Base-by-base conservation (phyloP, 2,113 vertebrate genomes). In the Callospermophilus lateralis region DNA sequence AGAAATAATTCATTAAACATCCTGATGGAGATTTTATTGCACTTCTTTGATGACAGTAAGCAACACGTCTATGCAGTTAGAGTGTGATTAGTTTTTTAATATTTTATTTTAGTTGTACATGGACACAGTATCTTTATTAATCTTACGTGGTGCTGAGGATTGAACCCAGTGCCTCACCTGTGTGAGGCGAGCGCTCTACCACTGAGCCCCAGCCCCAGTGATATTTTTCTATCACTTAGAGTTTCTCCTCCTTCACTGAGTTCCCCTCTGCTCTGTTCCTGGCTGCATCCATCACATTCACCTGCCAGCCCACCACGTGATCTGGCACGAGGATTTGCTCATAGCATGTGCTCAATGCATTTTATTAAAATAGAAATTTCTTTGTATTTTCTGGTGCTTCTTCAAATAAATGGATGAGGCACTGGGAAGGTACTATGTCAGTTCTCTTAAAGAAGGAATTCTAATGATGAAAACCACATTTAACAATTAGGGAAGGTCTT, bases 401-500 rank as follows among this genome's bases (percentile, higher is more conserved):
- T 76, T 39, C 45, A 70, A 68, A 83, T 68, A 83, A 83, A 39
- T 65, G 78, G 20, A n/a, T 22, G 15, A 79, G 63, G 73, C 67
- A 34, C 17, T 30, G 70, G 79, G 53, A 53, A 73, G 55, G 68
- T 65, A 55, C 53, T 63, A 42, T n/a, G 72, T 74, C 90, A 73
- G 53, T 78, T 78, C 72, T 83, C 68, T 17, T 74, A 30, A 45
- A 76, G 73, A 88, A 80, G 26, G 42, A 85, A 88, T 79, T 81
- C 37, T 79, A 83, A 83, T 4, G n/a, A 85, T 91, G 78, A 94
- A 96, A 89, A 80, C 24, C 79, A 77, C 70, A 26, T 65, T 42
- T 32, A 86, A 63, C 58, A 72, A 42, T 97, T 84, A 91, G 15
- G 17, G 63, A 58, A 85, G 73, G 17, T 37, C 94, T 96, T 93